A percentile compares a stretch with the other conserved stretches of the same genome.
These are phyloP conservation scores for Melospiza georgiana DNA, from an alignment of 2,113 vertebrate species.

Conservation along the genomic window DNA sequence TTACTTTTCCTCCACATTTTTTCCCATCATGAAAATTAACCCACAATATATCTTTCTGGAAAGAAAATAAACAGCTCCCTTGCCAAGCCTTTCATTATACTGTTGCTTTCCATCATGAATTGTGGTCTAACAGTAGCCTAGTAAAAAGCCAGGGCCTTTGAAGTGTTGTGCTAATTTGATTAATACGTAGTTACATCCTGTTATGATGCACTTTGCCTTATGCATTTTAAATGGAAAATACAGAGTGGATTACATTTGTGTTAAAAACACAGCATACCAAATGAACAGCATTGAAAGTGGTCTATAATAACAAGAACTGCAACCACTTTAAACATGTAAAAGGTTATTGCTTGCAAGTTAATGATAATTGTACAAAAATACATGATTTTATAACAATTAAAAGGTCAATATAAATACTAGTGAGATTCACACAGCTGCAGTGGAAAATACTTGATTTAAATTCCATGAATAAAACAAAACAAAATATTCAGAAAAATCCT, in stretches of 20 bases:
- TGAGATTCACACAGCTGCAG: constrained; percentile 33
- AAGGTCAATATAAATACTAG: constrained; percentile 63
- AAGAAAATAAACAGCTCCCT: constrained; percentile 75
- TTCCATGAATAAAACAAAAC: constrained; percentile 2
- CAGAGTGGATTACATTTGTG: constrained; percentile 78
- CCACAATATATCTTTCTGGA: constrained; percentile 74
- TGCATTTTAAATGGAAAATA: constrained; percentile 84
- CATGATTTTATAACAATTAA: constrained; percentile 73
- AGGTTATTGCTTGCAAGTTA: constrained; percentile 73
- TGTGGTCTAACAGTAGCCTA: constrained; percentile 76
- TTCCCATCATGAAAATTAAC: constrained; percentile 81
- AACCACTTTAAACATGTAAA: constrained; percentile 68
- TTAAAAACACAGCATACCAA: constrained; percentile 76
- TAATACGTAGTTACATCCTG: constrained; percentile 83
- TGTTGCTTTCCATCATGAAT: constrained; percentile 76
- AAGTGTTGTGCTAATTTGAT: constrained; percentile 88
- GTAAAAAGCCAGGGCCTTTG: constrained; percentile 78
- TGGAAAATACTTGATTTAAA: constrained; percentile 30
- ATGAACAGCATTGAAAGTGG: constrained; percentile 71
- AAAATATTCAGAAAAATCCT: background rate
- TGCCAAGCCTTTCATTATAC: constrained; percentile 79
- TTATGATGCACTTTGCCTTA: constrained; percentile 87
- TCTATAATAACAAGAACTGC: constrained; percentile 70
- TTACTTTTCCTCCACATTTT: constrained; percentile 70
- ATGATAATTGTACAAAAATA: constrained; percentile 74